Base-by-base conservation (phyloP, 2,888 invertebrate species). In the Toxonevra muliebris region DNA sequence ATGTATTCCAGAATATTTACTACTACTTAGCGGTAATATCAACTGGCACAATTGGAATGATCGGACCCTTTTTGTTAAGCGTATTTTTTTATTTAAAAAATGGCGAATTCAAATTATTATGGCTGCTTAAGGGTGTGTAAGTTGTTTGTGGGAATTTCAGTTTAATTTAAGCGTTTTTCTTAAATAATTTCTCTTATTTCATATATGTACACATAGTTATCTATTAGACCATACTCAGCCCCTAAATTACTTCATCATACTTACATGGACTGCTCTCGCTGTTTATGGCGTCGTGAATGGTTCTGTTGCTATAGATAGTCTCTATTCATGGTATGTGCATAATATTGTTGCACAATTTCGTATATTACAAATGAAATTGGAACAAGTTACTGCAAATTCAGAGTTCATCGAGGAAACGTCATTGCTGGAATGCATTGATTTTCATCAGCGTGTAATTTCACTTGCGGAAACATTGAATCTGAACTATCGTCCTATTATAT, bases 321-420 rank as follows among this genome's bases (percentile, higher is more conserved):
- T 74, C 2, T 73, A 68, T 50, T 71, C 70, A 12, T 74, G 74
- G 73, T 66, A 68, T 42, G 61, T 70, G 2, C 68, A 70, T 40
- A 73, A 73, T 48, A 63, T 73, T 1, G 41, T 66, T 0, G 74
- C 69, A 7, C 70, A 72, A 50, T 74, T 73, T 61, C 71, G 71
- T 48, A 70, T 73, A 58, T 50, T 74, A 12, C 66, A 67, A 30
- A 54, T 68, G 7, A 63, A 67, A 1, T 66, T 73, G 10, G 65
- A 63, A 53, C 7, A n/a, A 9, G 59, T 61, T 4, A 69, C 70
- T 13, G 7, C 1, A 2, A 11, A 54, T 11, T n/a, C 2, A 5
- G 66, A 63, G 13, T 15, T 9, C 13, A 12, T 41, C 20, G 58
- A 71, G 43, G 13, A 20, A 2, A 12, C 12, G 20, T 42, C 61